Conservation (phyloP, 2,797 vertebrate genomes). For the Pseudotriccus pelzelni region DNA sequence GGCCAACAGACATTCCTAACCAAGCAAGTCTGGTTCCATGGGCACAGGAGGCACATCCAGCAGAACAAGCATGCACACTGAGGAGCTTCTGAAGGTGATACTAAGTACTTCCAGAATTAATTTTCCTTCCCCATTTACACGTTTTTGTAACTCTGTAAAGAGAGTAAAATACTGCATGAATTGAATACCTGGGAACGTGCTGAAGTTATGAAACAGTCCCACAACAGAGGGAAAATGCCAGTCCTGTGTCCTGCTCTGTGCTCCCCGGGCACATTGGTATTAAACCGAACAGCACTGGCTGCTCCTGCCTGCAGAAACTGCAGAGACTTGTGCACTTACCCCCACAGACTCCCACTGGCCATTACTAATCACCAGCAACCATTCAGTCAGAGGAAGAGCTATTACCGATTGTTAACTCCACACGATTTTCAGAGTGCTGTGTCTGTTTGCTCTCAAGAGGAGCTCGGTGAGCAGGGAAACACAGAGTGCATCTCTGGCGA, state of each 20-base stretch:
- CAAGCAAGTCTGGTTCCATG: neutral
- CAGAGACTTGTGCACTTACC: neutral
- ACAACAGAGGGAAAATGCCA: neutral
- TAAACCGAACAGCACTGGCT: neutral
- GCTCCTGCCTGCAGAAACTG: neutral
- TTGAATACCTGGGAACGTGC: neutral
- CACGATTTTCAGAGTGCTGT: neutral
- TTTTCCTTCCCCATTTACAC: neutral
- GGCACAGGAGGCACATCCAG: neutral
- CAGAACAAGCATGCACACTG: neutral
- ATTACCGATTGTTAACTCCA: neutral
- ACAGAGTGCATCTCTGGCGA: fast-evolving
- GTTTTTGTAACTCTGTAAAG: neutral
- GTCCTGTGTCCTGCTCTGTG: neutral
- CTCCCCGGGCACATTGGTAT: neutral
- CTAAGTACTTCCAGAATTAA: neutral
- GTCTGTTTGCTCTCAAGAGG: neutral
- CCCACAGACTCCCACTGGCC: neutral
- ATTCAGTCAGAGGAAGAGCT: neutral
- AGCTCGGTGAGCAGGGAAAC: neutral
- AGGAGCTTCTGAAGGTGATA: neutral
- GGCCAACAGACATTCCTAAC: neutral
- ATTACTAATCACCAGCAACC: neutral
- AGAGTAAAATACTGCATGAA: neutral
- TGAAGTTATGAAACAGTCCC: neutral